Evolutionary conservation across 2,113 vertebrate species (phyloP).

Genomic region (Chionis minor): DNA sequence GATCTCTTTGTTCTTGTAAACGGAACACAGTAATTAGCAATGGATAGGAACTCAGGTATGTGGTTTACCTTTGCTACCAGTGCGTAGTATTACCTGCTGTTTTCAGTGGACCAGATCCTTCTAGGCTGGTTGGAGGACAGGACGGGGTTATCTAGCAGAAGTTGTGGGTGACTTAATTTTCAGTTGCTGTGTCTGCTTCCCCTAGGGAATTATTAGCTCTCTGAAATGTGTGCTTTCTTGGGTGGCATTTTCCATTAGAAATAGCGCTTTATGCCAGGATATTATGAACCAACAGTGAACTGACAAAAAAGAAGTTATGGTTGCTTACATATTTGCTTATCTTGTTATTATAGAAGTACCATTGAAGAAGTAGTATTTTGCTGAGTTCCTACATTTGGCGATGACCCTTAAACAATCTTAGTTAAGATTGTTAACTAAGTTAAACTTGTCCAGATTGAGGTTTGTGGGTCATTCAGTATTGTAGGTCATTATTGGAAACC

Average conservation of each 20-base stretch:
- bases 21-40: not conserved
- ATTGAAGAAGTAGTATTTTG: not conserved
- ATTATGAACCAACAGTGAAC: not conserved
- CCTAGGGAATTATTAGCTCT: not conserved
- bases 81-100: not conserved
- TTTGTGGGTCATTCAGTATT: not conserved
- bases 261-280: not conserved
- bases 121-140: not conserved
- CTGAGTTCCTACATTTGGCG: not conserved
- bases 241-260: slow-evolving; percentile 6
- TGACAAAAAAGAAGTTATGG: not conserved
- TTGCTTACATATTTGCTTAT: not conserved
- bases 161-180: not conserved
- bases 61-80: not conserved
- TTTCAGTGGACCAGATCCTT: not conserved
- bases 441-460: not conserved
- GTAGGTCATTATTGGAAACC: not conserved
- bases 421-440: not conserved
- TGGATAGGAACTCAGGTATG: not conserved
- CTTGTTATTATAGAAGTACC: not conserved
- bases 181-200: not conserved
- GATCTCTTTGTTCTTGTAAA: not conserved
- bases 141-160: not conserved
- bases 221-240: slow-evolving; percentile 25
- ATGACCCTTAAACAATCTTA: not conserved